Conservation (phyloP, 2,797 vertebrate genomes). For the Rhadinocentrus ornatus region DNA sequence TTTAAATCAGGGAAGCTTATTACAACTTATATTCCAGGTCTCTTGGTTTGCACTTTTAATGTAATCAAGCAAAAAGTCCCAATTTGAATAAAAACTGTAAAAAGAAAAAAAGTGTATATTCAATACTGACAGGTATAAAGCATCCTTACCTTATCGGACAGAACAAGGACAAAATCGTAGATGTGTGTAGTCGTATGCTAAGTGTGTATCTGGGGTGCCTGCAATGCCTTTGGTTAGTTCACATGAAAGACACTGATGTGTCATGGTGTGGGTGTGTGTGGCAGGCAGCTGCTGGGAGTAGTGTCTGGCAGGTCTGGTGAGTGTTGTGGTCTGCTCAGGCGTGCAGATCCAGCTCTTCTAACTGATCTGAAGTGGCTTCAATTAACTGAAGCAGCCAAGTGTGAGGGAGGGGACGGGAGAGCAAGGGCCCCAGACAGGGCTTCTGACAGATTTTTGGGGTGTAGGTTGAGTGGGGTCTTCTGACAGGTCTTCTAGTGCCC, state of each 20-base stretch:
- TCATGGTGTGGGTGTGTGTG: constrained; percentile 2
- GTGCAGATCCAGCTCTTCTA: constrained; percentile 56
- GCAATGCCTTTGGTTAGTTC: constrained; percentile 4
- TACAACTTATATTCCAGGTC: background rate
- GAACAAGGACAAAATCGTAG: background rate
- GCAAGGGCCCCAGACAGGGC: constrained; percentile 37
- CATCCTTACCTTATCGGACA: background rate
- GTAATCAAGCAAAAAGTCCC: background rate
- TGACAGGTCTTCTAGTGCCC: constrained; percentile 63
- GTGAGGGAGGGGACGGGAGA: constrained; percentile 58
- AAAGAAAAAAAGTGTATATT: background rate
- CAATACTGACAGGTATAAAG: background rate
- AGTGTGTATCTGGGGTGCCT: background rate
- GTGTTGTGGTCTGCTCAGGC: constrained; percentile 44
- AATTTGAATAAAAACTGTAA: constrained; percentile 4
- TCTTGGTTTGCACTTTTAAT: constrained; percentile 5
- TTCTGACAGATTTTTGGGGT: constrained; percentile 59
- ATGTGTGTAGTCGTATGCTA: background rate
- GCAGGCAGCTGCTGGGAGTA: constrained; percentile 27
- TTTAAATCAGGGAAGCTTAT: constrained; percentile 22
- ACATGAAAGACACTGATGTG: constrained; percentile 2
- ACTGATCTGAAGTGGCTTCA: constrained; percentile 76
- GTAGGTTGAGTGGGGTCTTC: constrained; percentile 33
- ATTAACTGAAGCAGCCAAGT: constrained; percentile 77
- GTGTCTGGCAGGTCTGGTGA: constrained; percentile 72